These are phyloP conservation scores for Leptinotarsa juncta DNA, from an alignment of 2,888 invertebrate genomes.

Conservation along the genomic window DNA sequence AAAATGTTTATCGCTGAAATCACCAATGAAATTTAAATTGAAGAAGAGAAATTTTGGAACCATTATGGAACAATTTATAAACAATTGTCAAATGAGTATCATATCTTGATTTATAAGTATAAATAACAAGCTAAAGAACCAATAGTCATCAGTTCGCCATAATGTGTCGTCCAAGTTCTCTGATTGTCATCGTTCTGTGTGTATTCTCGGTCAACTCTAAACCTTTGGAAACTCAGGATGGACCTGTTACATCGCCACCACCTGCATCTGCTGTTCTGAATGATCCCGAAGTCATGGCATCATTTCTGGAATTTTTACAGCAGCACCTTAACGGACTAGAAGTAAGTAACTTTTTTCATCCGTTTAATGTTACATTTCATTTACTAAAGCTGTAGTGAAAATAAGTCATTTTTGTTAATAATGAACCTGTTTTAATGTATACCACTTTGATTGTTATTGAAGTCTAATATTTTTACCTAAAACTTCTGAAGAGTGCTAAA, in stretches of 20 bases:
- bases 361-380: too few relatives aligned
- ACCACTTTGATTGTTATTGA: too few relatives aligned
- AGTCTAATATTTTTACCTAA: too few relatives aligned
- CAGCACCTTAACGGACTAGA: not conserved
- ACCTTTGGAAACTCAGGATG: not conserved
- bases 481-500: too few relatives aligned
- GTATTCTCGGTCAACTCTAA: not conserved
- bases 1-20: not conserved
- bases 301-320: not conserved
- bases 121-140: not conserved
- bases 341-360: too few relatives aligned
- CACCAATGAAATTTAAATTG: not conserved
- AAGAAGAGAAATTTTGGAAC: not conserved
- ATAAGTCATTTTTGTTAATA: too few relatives aligned
- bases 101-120: not conserved
- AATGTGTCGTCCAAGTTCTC: constrained; percentile 4
- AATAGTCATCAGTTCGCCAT: not conserved
- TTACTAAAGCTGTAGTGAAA: too few relatives aligned
- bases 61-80: not conserved
- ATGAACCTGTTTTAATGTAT: too few relatives aligned
- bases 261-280: not conserved
- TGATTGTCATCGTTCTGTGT: not conserved
- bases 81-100: not conserved
- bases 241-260: too few relatives aligned
- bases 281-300: not conserved